A percentile compares a stretch with the other conserved stretches of the same genome.
phyloP scores from a whole-genome alignment of 2,888 invertebrate species.

The Xylocampa areola region DNA sequence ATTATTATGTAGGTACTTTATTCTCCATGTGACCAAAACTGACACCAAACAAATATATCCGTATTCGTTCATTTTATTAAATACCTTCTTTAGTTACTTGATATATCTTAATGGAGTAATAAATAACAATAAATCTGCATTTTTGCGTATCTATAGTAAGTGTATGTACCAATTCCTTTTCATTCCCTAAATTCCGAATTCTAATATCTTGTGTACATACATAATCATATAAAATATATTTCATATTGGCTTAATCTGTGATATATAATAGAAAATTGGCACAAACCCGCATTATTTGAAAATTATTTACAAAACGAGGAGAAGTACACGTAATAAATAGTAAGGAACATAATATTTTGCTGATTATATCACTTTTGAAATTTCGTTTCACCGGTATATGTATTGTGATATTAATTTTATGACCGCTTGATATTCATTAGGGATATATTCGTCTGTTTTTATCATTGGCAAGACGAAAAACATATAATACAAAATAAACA shows the following conservation, averaged over 20 bases:
- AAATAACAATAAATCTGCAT: constrained; percentile 41
- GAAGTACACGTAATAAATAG: constrained; percentile 54
- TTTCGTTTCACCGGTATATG: constrained; percentile 51
- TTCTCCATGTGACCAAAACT: constrained; percentile 85
- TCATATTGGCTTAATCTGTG: constrained; percentile 87
- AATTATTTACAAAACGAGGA: constrained; percentile 45
- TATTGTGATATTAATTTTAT: constrained; percentile 74
- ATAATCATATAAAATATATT: constrained; percentile 62
- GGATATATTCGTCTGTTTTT: constrained; percentile 44
- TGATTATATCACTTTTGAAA: constrained; percentile 26
- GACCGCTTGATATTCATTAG: constrained; percentile 71
- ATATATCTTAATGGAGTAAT: constrained; percentile 35
- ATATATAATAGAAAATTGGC: constrained; percentile 78
- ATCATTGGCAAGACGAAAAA: constrained; percentile 46
- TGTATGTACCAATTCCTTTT: constrained; percentile 66
- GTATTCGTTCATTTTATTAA: constrained; percentile 33
- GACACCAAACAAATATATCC: constrained; percentile 56
- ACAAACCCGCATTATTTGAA: constrained; percentile 65
- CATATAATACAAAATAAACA: constrained; percentile 53
- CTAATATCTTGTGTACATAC: constrained; percentile 57
- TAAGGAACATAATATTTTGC: constrained; percentile 41
- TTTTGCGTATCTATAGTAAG: constrained; percentile 28
- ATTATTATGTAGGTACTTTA: constrained; percentile 69
- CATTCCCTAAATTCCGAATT: constrained; percentile 70
- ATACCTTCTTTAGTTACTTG: constrained; percentile 27